Base-by-base conservation (phyloP, 1,140 invertebrate species). In the Lepeophtheirus salmonis region DNA sequence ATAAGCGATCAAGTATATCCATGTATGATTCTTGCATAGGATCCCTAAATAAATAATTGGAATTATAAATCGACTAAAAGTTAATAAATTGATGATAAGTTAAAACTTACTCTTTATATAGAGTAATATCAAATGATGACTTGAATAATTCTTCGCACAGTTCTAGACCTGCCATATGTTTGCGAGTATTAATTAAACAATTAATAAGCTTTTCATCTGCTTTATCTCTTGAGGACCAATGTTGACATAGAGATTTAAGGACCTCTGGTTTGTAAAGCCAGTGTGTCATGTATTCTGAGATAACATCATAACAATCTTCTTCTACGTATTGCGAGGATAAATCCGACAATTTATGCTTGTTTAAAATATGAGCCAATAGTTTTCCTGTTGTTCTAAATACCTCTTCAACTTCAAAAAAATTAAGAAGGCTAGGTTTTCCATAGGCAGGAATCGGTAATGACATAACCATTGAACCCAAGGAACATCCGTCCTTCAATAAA, bases 241-340 rank as follows among this genome's bases (percentile, higher is more conserved):
- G 87, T 3, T 76, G 72, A 20, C 81, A 83, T 23, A 94, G 76
- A 4, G 71, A 73, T 18, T 67, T 62, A 13, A 92, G 72, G 0
- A 81, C 77, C 0, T 75, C 69, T 23, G 80, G 77, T 67, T 89
- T 80, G 64, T 81, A 80, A 0, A 89, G 70, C 80, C 84, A 89
- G 69, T 84, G 80, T 13, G 77, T 76, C 77, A 95, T 79, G 51
- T 94, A 83, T 66, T 86, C 75, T 0, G 82, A 78, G 50, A 81
- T 81, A 0, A 90, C 78, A 67, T 83, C 80, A 0, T 83, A 79
- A 12, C 84, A 83, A 72, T 95, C 91, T 86, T 86, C 91, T 72
- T 95, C 89, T 0, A 94, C 89, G 0, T 80, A 83, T 1, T 86
- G 70, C 1, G 88, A 88, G 4, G 85, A 77, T 0, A 90, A 76